phyloP scores from a whole-genome alignment of 2,888 invertebrate species.

The Amblyteles armatorius region DNA sequence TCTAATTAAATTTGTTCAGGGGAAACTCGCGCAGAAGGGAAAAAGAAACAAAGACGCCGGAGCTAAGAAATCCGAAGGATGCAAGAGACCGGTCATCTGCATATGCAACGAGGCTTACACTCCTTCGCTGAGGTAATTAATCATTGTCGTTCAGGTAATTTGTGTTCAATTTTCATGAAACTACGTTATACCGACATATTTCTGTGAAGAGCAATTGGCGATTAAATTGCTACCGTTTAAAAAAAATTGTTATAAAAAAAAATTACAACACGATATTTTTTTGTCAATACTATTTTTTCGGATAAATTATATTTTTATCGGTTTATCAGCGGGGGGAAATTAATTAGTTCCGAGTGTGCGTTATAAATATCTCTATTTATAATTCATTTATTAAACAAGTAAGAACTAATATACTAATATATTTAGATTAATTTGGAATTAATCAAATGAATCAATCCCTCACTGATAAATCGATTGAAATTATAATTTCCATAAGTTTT shows the following conservation, averaged over 20 bases:
- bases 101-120: conserved; percentile 98
- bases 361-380: background rate
- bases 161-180: no score
- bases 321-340: no score
- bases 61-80: conserved; percentile 86
- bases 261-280: no score
- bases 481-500: background rate
- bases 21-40: conserved; percentile 82
- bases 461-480: background rate
- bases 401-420: background rate
- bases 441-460: background rate
- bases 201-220: no score
- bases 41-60: conserved; percentile 84
- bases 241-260: no score
- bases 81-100: conserved; percentile 96
- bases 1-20: conserved; percentile 92
- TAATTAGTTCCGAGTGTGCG: background rate
- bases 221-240: no score
- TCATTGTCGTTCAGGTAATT: conserved; percentile 80
- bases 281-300: background rate
- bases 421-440: background rate
- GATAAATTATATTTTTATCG: background rate
- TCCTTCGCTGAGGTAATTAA: conserved; percentile 90
- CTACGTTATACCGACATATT: no score
- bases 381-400: conserved; percentile 13